Evolutionary conservation across 2,797 vertebrate genomes (phyloP).

Genomic region (Sebastes kiyomatsui): DNA sequence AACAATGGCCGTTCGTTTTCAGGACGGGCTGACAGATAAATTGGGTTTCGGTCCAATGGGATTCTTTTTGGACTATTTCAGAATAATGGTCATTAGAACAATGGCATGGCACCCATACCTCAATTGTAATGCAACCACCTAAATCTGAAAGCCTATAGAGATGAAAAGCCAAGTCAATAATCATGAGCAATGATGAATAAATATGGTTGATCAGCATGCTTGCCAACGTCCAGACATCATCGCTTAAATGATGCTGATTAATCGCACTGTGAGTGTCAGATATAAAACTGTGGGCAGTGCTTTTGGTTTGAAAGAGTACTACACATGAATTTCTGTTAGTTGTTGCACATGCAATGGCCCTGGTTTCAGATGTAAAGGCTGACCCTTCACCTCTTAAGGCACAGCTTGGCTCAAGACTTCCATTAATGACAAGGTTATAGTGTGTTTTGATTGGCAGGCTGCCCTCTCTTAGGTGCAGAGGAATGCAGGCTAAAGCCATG

Average conservation of each 20-base stretch:
- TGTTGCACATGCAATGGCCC: background rate
- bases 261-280: background rate
- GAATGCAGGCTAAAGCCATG: slow-evolving; percentile 32
- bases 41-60: background rate
- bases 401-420: slow-evolving; percentile 25
- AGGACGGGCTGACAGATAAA: background rate
- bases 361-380: background rate
- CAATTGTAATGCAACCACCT: too few species aligned
- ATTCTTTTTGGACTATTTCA: background rate
- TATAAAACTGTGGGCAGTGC: background rate
- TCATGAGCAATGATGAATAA: background rate
- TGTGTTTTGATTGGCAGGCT: slow-evolving; percentile 47
- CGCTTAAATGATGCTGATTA: background rate
- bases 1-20: background rate
- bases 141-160: background rate
- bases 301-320: background rate
- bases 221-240: background rate
- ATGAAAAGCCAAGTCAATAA: background rate
- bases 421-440: slow-evolving; percentile 30
- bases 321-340: background rate
- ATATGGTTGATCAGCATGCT: background rate
- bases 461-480: slow-evolving; percentile 22
- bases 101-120: background rate
- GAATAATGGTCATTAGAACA: background rate
- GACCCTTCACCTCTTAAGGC: slow-evolving; percentile 24